Conservation (phyloP, 2,113 vertebrate genomes). For the Halichoeres trimaculatus region DNA sequence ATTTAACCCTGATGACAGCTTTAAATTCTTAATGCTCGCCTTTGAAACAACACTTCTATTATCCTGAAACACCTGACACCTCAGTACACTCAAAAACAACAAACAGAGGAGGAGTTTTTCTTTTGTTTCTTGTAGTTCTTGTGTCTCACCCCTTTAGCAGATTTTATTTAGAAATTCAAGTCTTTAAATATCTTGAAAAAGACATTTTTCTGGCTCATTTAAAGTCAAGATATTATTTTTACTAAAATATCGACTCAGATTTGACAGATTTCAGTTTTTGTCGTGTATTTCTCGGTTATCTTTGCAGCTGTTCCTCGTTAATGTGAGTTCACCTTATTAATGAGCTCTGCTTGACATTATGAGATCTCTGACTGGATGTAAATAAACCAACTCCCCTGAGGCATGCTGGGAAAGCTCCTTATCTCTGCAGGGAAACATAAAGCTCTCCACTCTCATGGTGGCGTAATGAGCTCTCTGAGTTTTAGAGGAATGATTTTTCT, state of each 20-base stretch:
- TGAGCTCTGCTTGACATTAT: constrained; percentile 11
- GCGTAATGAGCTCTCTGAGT: neutral
- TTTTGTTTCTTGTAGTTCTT: too few relatives aligned
- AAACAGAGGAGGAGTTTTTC: too few relatives aligned
- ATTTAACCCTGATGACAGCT: neutral
- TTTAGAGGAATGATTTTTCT: neutral
- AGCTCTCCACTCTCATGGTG: constrained; percentile 37
- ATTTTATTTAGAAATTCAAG: too few relatives aligned
- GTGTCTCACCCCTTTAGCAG: too few relatives aligned
- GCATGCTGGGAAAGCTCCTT: constrained; percentile 55
- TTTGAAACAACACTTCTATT: neutral
- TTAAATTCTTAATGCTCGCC: neutral
- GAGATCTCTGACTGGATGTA: constrained; percentile 14
- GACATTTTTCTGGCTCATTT: too few relatives aligned
- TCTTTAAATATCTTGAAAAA: too few relatives aligned
- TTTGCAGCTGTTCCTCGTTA: constrained; percentile 17
- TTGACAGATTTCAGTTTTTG: too few relatives aligned
- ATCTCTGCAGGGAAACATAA: constrained; percentile 26
- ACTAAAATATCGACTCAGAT: too few relatives aligned
- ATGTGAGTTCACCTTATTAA: constrained; percentile 9
- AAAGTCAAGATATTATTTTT: too few relatives aligned
- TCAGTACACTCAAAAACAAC: too few relatives aligned
- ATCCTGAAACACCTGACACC: too few relatives aligned
- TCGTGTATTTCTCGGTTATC: too few relatives aligned
- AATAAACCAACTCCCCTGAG: constrained; percentile 30